Conservation (phyloP, 2,797 vertebrate genomes). For the Gadopsis bispinosus region DNA sequence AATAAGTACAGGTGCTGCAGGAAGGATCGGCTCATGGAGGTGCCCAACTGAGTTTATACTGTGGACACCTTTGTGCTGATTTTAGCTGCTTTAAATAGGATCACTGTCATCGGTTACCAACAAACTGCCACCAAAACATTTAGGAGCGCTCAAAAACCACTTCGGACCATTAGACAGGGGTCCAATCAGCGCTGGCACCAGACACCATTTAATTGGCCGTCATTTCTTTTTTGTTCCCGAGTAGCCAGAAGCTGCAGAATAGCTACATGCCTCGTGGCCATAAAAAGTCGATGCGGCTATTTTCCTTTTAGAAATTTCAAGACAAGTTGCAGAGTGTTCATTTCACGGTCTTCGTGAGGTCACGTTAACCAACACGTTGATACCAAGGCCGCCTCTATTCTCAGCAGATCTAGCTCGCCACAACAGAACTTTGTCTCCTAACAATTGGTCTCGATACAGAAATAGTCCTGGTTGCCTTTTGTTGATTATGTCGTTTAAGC, state of each 20-base stretch:
- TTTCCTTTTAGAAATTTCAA: neutral
- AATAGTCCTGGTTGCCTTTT: neutral
- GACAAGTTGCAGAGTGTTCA: neutral
- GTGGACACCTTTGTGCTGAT: neutral
- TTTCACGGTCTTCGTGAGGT: too few relatives aligned
- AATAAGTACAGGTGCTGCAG: conserved; percentile 43
- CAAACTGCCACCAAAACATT: conserved; percentile 28
- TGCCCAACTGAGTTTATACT: conserved; percentile 10
- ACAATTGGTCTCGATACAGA: too few relatives aligned
- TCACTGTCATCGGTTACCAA: conserved; percentile 25
- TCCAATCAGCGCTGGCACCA: conserved; percentile 42
- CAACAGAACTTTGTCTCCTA: neutral
- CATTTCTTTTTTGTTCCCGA: conserved; percentile 11
- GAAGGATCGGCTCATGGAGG: neutral
- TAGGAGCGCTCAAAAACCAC: conserved; percentile 1
- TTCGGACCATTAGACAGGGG: conserved; percentile 40
- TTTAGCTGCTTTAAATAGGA: conserved; percentile 1
- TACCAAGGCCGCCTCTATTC: neutral
- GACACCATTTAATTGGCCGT: conserved; percentile 52
- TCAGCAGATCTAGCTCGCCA: neutral
- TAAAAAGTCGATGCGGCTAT: neutral
- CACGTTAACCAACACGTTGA: neutral
- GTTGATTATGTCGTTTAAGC: neutral
- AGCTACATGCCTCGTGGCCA: neutral
- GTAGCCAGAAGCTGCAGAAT: conserved; percentile 2